These are phyloP conservation scores for Flabesymbios commensalis DNA, from an alignment of 2,888 invertebrate genomes.

Conservation along the genomic window DNA sequence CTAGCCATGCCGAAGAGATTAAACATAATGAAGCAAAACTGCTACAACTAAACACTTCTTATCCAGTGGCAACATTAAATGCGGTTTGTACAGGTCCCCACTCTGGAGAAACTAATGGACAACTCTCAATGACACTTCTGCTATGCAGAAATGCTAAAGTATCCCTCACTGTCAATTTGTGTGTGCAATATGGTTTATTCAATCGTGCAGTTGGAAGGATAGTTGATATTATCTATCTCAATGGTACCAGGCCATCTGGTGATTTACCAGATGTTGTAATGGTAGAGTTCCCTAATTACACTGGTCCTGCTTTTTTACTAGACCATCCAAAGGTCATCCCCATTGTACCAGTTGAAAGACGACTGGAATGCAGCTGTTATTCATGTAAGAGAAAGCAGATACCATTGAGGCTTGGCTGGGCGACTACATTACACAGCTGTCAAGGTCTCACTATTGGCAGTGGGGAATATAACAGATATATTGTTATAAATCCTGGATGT, in stretches of 20 bases:
- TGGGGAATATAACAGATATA: constrained; percentile 28
- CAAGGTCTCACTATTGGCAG: constrained; percentile 39
- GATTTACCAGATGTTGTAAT: constrained; percentile 33
- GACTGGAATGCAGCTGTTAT: constrained; percentile 29
- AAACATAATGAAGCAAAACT: constrained; percentile 1
- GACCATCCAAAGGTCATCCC: constrained; percentile 28
- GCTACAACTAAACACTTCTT: neutral
- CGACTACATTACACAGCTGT: constrained; percentile 34
- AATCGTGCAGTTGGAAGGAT: constrained; percentile 28
- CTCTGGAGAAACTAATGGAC: constrained; percentile 5
- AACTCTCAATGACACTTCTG: constrained; percentile 9
- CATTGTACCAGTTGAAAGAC: constrained; percentile 30
- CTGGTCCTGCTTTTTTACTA: constrained; percentile 32
- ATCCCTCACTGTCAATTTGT: constrained; percentile 23
- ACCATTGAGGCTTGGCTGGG: constrained; percentile 35
- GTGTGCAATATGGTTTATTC: constrained; percentile 25
- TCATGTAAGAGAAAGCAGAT: constrained; percentile 28
- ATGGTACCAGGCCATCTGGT: constrained; percentile 19
- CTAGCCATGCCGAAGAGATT: neutral
- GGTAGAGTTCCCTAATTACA: constrained; percentile 33
- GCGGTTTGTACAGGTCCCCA: constrained; percentile 16
- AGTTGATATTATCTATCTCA: constrained; percentile 26
- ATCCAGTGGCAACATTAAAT: constrained; percentile 4
- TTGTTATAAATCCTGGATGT: constrained; percentile 32
- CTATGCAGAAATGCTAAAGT: constrained; percentile 28